Evolutionary conservation across 2,888 invertebrate species (phyloP).

Genomic region (Epirrita christyi): DNA sequence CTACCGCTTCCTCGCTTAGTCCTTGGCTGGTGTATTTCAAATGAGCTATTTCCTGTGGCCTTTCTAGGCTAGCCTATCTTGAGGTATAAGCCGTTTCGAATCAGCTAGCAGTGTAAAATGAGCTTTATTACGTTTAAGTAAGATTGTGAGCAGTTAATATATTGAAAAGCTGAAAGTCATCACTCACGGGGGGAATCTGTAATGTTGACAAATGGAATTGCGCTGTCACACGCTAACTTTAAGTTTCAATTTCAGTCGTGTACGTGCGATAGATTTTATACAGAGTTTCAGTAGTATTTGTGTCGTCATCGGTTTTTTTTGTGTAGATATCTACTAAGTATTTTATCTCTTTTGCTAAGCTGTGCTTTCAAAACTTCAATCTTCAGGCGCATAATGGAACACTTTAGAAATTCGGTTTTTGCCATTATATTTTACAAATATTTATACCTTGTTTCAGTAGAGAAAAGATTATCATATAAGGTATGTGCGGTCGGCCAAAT

Average conservation of each 20-base stretch:
- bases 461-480: too few species aligned
- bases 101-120: constrained; percentile 1
- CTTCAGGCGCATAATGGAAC: too few species aligned
- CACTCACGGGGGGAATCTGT: neutral
- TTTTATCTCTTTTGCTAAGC: too few species aligned
- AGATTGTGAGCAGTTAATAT: neutral
- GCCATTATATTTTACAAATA: too few species aligned
- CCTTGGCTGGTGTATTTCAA: constrained; percentile 68
- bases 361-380: too few species aligned
- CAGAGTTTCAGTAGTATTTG: too few species aligned
- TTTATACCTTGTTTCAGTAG: too few species aligned
- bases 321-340: too few species aligned
- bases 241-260: neutral
- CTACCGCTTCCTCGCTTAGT: constrained; percentile 60
- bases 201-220: neutral
- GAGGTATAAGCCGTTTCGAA: constrained; percentile 38
- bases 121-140: neutral
- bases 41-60: constrained; percentile 69
- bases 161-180: neutral
- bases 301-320: too few species aligned
- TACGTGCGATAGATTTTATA: too few species aligned
- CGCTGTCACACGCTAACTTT: neutral
- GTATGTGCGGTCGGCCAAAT: too few species aligned
- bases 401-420: too few species aligned
- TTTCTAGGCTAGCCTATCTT: constrained; percentile 56